A percentile compares a stretch with the other conserved stretches of the same genome.
phyloP scores from a whole-genome alignment of 2,888 invertebrate genomes.

The Temnothorax rugatulus region DNA sequence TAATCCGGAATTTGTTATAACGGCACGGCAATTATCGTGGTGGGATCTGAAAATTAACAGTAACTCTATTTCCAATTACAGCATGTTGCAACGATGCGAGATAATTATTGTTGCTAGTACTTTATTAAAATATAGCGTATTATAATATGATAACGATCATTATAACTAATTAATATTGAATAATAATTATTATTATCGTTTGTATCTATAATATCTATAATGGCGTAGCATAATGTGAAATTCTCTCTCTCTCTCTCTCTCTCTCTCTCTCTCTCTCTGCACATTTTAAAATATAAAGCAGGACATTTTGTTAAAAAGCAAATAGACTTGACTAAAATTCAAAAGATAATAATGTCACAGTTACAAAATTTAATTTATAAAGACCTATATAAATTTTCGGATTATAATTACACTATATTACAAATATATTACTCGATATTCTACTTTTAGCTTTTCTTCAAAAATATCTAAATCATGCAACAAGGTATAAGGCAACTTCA shows the following conservation, averaged over 20 bases:
- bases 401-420: neutral
- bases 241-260: neutral
- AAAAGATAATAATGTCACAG: neutral
- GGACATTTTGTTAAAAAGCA: neutral
- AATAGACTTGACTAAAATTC: neutral
- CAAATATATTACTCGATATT: neutral
- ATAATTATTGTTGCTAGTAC: neutral
- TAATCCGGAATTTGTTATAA: neutral
- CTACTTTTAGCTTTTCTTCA: neutral
- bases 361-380: neutral
- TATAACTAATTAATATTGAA: slow-evolving; percentile 24
- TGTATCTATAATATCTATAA: neutral
- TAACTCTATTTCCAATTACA: neutral
- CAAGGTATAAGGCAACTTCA: neutral
- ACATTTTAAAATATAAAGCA: slow-evolving; percentile 7
- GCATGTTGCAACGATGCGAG: neutral
- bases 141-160: neutral
- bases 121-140: neutral
- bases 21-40: neutral
- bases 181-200: slow-evolving; percentile 7
- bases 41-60: neutral
- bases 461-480: neutral
- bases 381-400: neutral
- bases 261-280: neutral
- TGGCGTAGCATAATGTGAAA: neutral